These are phyloP conservation scores for Acrossocheilus fasciatus DNA, from an alignment of 2,797 vertebrate species.

Conservation along the genomic window DNA sequence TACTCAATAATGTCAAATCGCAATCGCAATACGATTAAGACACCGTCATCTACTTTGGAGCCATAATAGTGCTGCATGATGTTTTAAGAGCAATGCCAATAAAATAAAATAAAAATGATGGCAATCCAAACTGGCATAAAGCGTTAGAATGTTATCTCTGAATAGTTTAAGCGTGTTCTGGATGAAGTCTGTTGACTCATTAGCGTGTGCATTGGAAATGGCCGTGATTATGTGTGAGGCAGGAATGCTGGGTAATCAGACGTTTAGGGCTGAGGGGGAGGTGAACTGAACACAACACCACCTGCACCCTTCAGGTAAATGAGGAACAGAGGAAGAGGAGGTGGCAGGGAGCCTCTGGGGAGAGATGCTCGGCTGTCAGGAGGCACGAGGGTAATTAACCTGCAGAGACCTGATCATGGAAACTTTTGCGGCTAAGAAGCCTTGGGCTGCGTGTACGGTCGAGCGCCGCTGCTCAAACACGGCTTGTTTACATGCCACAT, in stretches of 20 bases:
- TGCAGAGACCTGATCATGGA: slow-evolving; percentile 81
- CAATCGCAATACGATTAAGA: background rate
- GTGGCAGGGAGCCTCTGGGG: slow-evolving; percentile 67
- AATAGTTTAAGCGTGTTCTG: background rate
- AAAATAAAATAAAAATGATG: background rate
- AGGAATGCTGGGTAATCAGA: slow-evolving; percentile 50
- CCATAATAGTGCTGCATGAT: background rate
- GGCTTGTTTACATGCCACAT: slow-evolving; percentile 18
- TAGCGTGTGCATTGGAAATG: slow-evolving; percentile 25
- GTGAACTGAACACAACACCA: slow-evolving; percentile 59
- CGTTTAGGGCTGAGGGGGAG: slow-evolving; percentile 40
- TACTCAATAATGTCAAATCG: background rate
- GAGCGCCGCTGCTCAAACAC: background rate
- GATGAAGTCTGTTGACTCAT: slow-evolving; percentile 12
- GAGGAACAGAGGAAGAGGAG: slow-evolving; percentile 52
- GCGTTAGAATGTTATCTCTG: background rate
- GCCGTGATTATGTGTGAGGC: slow-evolving; percentile 35
- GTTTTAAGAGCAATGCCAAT: background rate
- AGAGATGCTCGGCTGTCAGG: slow-evolving; percentile 63
- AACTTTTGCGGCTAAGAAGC: slow-evolving; percentile 60
- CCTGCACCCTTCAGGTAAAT: slow-evolving; percentile 60
- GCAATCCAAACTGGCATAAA: background rate
- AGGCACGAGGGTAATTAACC: slow-evolving; percentile 80
- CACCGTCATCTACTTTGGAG: background rate
- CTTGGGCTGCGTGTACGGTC: slow-evolving; percentile 8